Evolutionary conservation across 2,797 vertebrate genomes (phyloP), one percentile per base, ranked within the genome.

Genomic region (Anguilla megastoma): DNA sequence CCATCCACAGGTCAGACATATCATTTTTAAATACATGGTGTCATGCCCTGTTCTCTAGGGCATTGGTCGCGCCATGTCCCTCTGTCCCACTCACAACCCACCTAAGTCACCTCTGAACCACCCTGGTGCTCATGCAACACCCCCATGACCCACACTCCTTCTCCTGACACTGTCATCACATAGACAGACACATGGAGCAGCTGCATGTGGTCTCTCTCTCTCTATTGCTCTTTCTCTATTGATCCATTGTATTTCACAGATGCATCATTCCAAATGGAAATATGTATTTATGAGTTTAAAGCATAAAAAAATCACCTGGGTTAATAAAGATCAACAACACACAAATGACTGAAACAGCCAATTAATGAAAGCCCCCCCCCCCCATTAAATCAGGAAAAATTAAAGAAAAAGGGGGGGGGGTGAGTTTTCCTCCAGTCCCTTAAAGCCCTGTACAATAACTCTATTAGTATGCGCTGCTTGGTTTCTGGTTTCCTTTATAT

Each of bases 401-500:
- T 92, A 91, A 30, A 30, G 52, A 24, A 52, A 27, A n/a, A 52
- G 45, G 18, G 54, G 83, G 50, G 56, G 83, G 50, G 48, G 27
- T 24, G 86, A 56, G 76, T 8, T 56, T 79, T n/a, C 63, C 33
- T 80, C 60, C 58, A 66, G 52, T 36, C 56, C 30, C 56, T 56
- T 54, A 71, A 63, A 80, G 66, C 74, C 85, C 86, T 86, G 92
- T 91, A 94, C 95, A 94, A 93, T 94, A 93, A 89, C 91, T 93
- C 94, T 92, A 95, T 96, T 94, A 95, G 94, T 94, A 95, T 95
- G 94, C 93, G 94, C 93, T 92, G 93, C 93, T 93, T 93, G 92
- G 92, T 91, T 89, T 89, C 91, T 93, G 93, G 92, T 94, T 94
- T 90, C 93, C 93, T 92, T 91, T 91, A 93, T 94, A 93, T 91